Conservation (phyloP, 2,888 invertebrate genomes). For the Gandaritis pyraliata region DNA sequence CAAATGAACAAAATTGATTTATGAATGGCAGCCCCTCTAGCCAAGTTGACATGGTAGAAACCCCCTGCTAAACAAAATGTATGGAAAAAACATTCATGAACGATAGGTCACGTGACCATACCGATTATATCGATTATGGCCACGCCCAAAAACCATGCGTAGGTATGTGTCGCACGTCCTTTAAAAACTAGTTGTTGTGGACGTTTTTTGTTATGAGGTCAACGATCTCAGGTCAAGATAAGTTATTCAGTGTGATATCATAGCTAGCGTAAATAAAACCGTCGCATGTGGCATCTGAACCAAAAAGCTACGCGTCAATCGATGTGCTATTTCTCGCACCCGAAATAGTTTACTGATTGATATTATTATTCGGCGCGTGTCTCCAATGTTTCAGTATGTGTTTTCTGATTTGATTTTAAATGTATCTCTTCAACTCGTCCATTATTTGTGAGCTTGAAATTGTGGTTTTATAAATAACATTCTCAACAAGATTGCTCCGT, state of each 20-base stretch:
- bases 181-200: slow-evolving; percentile 3
- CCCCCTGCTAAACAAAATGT: too few species aligned
- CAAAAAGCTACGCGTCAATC: slow-evolving; percentile 19
- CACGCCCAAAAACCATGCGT: slow-evolving; percentile 14
- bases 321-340: slow-evolving; percentile 6
- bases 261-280: slow-evolving; percentile 13
- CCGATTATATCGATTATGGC: background rate
- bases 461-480: background rate
- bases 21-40: too few species aligned
- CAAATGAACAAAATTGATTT: background rate
- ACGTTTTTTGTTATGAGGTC: slow-evolving; percentile 26
- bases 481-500: too few species aligned
- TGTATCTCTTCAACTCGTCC: background rate
- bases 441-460: background rate
- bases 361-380: slow-evolving; percentile 1
- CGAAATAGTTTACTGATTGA: background rate
- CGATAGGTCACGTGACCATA: too few species aligned
- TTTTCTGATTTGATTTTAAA: background rate
- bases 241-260: slow-evolving; percentile 22
- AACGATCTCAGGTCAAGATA: slow-evolving; percentile 34
- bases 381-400: background rate
- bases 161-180: background rate
- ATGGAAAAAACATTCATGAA: too few species aligned
- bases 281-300: slow-evolving; percentile 6
- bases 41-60: too few species aligned